Conservation (phyloP, 2,888 invertebrate species). For the Troides helena region DNA sequence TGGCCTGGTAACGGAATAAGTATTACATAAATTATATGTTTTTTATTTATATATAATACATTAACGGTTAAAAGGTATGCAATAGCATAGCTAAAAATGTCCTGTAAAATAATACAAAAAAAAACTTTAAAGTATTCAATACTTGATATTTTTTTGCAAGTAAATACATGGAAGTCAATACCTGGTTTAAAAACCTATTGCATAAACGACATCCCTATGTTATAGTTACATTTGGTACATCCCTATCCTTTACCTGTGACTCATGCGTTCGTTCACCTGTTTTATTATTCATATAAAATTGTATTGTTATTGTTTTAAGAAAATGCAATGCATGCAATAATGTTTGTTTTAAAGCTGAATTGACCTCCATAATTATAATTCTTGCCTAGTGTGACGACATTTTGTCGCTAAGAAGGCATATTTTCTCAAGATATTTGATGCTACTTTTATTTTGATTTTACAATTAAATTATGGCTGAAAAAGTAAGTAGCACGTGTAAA, state of each 20-base stretch:
- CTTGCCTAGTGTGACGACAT: background rate
- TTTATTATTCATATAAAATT: slow-evolving; percentile 33
- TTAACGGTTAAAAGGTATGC: too few relatives aligned
- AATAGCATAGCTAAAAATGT: too few relatives aligned
- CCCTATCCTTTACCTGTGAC: slow-evolving; percentile 19
- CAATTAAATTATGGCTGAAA: slow-evolving; percentile 53
- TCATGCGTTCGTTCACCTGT: slow-evolving; percentile 30
- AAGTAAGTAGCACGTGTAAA: slow-evolving; percentile 43
- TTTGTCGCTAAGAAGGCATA: background rate
- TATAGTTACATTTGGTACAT: background rate
- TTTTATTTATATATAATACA: too few relatives aligned
- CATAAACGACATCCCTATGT: too few relatives aligned
- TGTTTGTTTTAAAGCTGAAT: slow-evolving; percentile 8
- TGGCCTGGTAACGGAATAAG: too few relatives aligned
- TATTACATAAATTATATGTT: too few relatives aligned
- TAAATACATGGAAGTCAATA: too few relatives aligned
- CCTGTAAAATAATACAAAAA: too few relatives aligned
- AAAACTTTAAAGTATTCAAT: too few relatives aligned
- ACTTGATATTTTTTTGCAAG: too few relatives aligned
- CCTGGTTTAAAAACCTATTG: too few relatives aligned
- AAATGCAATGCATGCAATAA: slow-evolving; percentile 11
- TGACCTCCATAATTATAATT: background rate
- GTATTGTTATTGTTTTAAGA: slow-evolving; percentile 35
- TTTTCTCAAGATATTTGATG: too few relatives aligned
- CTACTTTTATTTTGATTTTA: slow-evolving; percentile 16